Evolutionary conservation across 2,888 invertebrate genomes (phyloP).

Genomic region (Lepeophtheirus nordmannii): DNA sequence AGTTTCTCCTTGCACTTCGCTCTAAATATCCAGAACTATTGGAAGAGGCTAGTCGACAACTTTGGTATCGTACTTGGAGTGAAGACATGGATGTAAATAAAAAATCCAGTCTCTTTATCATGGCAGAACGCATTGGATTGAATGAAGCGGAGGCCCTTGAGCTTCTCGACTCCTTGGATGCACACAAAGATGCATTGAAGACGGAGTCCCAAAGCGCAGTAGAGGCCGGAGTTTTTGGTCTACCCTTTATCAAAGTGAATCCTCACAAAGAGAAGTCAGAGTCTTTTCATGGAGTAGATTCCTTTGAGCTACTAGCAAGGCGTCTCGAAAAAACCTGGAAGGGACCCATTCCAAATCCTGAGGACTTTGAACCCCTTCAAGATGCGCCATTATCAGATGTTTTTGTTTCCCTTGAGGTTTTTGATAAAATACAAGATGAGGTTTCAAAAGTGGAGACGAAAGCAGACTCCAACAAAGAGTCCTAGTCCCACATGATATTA

Average conservation of each 20-base stretch:
- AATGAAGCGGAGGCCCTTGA: neutral
- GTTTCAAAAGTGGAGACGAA: neutral
- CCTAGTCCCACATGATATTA: too few species aligned
- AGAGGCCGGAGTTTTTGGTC: conserved; percentile 9
- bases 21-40: conserved; percentile 2
- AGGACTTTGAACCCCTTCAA: conserved; percentile 2
- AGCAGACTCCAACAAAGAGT: too few species aligned
- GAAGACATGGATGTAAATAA: neutral
- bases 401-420: neutral
- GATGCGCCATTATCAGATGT: conserved; percentile 3
- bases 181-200: conserved; percentile 9
- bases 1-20: neutral
- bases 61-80: conserved; percentile 10
- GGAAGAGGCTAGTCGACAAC: conserved; percentile 1
- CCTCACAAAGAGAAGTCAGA: neutral
- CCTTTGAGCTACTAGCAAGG: conserved; percentile 7
- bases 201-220: neutral
- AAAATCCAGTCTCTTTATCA: neutral
- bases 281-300: conserved; percentile 5
- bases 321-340: conserved; percentile 13
- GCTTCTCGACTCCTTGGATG: neutral
- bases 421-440: conserved; percentile 4
- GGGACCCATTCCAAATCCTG: conserved; percentile 11
- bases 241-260: conserved; percentile 10
- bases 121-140: neutral